Percentiles rank a stretch among this genome's conserved stretches.
These are phyloP conservation scores for Harpalus rubripes DNA, from an alignment of 2,888 invertebrate species.

Conservation along the genomic window DNA sequence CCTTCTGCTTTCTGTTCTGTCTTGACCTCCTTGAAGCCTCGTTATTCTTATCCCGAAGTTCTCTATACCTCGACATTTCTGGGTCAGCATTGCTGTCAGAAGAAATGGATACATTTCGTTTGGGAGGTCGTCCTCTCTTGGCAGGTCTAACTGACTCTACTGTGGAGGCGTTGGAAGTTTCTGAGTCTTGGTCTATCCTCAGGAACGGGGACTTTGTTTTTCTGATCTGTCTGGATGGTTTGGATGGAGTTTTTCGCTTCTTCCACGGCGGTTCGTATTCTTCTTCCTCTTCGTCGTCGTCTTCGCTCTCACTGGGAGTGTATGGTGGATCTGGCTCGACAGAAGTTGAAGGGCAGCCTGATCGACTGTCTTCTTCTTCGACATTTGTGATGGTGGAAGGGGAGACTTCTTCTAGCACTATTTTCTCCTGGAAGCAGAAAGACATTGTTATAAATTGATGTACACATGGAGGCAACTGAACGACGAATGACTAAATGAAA, in stretches of 20 bases:
- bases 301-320: conserved; percentile 69
- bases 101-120: conserved; percentile 77
- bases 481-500: not conserved
- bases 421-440: conserved; percentile 70
- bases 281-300: conserved; percentile 75
- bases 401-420: conserved; percentile 67
- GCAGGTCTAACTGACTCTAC: conserved; percentile 61
- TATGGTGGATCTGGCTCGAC: conserved; percentile 37
- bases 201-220: conserved; percentile 49
- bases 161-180: conserved; percentile 69
- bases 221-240: conserved; percentile 66
- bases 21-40: conserved; percentile 88
- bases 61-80: conserved; percentile 81
- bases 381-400: not conserved
- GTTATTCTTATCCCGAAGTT: conserved; percentile 87
- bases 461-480: not conserved
- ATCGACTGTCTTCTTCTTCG: conserved; percentile 68
- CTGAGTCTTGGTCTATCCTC: conserved; percentile 67
- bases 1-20: conserved; percentile 84
- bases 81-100: conserved; percentile 76
- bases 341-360: conserved; percentile 48
- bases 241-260: conserved; percentile 66
- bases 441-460: conserved; percentile 13
- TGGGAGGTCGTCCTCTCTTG: conserved; percentile 80
- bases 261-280: conserved; percentile 74